Conservation (phyloP, 64 coral and sea anemone species). For the Montipora capricornis region DNA sequence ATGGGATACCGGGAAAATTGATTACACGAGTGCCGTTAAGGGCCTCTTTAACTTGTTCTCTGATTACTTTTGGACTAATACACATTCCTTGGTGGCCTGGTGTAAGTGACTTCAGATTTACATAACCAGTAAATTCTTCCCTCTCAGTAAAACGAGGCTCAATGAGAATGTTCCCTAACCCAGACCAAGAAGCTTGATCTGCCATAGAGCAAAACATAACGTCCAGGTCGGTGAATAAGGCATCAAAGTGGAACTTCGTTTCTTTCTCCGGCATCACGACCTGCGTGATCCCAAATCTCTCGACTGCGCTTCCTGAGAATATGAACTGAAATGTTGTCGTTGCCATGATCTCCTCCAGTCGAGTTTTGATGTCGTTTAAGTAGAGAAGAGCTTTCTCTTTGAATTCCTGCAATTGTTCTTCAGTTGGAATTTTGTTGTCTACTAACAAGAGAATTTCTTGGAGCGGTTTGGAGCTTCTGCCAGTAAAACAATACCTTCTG, state of each 20-base stretch:
- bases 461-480: slow-evolving; percentile 36
- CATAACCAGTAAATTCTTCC: slow-evolving; percentile 14
- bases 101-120: neutral
- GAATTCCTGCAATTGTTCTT: slow-evolving; percentile 3
- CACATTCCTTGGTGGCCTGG: neutral
- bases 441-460: slow-evolving; percentile 8
- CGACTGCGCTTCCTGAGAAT: slow-evolving; percentile 29
- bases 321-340: neutral
- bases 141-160: neutral
- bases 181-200: slow-evolving; percentile 30
- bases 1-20: neutral
- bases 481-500: slow-evolving; percentile 38
- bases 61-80: neutral
- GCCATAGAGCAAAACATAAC: slow-evolving; percentile 41
- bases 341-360: neutral
- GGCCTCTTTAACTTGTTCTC: neutral
- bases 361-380: neutral
- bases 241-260: neutral
- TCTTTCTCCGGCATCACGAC: neutral
- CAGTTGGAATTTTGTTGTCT: slow-evolving; percentile 28
- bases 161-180: slow-evolving; percentile 4
- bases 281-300: slow-evolving; percentile 34
- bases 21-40: neutral
- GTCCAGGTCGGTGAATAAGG: slow-evolving; percentile 9
- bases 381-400: neutral